Evolutionary conservation across 2,888 invertebrate species (phyloP), one percentile per base, ranked within the genome.

Genomic region (Drosophila birchii): DNA sequence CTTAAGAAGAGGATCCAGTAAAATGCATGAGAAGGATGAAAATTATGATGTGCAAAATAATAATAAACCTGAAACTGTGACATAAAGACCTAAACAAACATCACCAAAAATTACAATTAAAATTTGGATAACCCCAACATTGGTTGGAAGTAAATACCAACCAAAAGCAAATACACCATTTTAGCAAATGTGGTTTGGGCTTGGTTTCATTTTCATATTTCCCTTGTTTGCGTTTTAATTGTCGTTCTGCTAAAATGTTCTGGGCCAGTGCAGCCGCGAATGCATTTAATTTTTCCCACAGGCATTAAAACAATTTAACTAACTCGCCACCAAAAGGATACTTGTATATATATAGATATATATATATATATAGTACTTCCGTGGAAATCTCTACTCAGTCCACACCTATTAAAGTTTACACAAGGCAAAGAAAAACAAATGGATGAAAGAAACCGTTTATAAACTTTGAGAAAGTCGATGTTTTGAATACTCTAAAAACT

Each of bases 381-480:
- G 38, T 12, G 34, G 6, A 32, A 43, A 43, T 64, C 29, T 18
- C 23, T 69, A 7, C 16, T 34, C 38, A 11, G 38, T 23, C 57
- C 53, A 59, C n/a, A n/a, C n/a, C n/a, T n/a, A n/a, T 83, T 84
- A 60, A 86, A 87, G 77, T 86, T 79, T 67, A 49, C 81, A 67
- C 70, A 56, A 55, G 54, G 38, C 39, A 4, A 61, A 56, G 68
- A 63, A 66, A 76, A 82, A 74, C 71, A 86, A 86, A 81, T 4
- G 29, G 45, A 32, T 9, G 2, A 3, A 45, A 62, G 44, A 36
- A 29, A 29, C n/a, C 5, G 26, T 59, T 18, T 0, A 18, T 11
- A 43, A 41, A 53, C 12, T 18, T 38, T 29, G 32, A 32, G 12
- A 12, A 20, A 23, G 14, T 23, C 8, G 16, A 1, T 9, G 32